Evolutionary conservation across 2,888 invertebrate genomes (phyloP).

Genomic region (Venustoraphidia nigricollis): DNA sequence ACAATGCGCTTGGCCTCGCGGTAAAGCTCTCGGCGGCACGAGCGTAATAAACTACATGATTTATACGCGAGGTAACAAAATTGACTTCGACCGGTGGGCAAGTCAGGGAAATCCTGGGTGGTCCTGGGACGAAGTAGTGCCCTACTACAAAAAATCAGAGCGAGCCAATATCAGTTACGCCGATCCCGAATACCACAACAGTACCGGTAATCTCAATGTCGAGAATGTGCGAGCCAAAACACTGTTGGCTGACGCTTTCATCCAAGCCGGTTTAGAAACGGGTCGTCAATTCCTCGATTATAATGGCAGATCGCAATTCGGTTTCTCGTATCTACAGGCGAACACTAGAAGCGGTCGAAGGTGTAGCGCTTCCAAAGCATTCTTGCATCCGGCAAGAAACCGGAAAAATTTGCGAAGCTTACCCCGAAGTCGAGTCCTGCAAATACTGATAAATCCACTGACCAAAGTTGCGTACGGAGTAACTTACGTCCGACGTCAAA

Average conservation of each 20-base stretch:
- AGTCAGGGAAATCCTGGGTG: slow-evolving; percentile 37
- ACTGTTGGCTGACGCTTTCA: slow-evolving; percentile 34
- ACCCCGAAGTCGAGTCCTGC: slow-evolving; percentile 44
- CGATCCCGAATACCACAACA: slow-evolving; percentile 23
- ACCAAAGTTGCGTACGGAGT: slow-evolving; percentile 53
- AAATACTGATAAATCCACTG: slow-evolving; percentile 45
- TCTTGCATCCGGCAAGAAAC: slow-evolving; percentile 39
- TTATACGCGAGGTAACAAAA: slow-evolving; percentile 40
- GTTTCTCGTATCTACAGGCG: slow-evolving; percentile 50
- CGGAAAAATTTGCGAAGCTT: slow-evolving; percentile 53
- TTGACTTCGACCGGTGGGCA: slow-evolving; percentile 58
- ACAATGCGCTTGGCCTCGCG: slow-evolving; percentile 33
- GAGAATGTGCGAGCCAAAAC: slow-evolving; percentile 30
- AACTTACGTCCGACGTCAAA: slow-evolving; percentile 37
- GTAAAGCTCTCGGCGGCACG: slow-evolving; percentile 39
- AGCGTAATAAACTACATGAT: slow-evolving; percentile 32
- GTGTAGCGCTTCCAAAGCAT: slow-evolving; percentile 49
- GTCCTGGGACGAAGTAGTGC: slow-evolving; percentile 30
- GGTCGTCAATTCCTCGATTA: slow-evolving; percentile 56
- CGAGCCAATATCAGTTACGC: slow-evolving; percentile 21
- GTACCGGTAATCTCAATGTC: slow-evolving; percentile 27
- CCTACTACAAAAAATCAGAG: slow-evolving; percentile 26
- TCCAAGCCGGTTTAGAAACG: slow-evolving; percentile 44
- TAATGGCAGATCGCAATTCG: slow-evolving; percentile 44
- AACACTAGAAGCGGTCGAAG: slow-evolving; percentile 42